phyloP scores from a whole-genome alignment of 2,888 invertebrate species.

The Ophonus ardosiacus region DNA sequence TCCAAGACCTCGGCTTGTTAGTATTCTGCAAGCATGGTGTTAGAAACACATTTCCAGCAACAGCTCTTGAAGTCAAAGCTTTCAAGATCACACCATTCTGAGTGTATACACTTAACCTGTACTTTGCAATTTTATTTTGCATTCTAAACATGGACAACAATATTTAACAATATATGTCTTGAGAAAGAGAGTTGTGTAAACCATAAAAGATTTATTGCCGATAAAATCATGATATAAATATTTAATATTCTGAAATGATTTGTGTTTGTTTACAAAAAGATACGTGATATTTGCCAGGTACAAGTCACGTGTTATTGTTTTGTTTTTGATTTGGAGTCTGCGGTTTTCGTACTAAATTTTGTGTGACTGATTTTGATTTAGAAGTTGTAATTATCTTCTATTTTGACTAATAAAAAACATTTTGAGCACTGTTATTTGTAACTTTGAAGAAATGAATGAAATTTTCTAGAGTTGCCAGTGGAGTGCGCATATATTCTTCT shows the following conservation, averaged over 20 bases:
- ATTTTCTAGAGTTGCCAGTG: too few species aligned
- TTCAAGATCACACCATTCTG: slow-evolving; percentile 27
- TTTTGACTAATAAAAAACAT: neutral
- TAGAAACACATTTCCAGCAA: slow-evolving; percentile 34
- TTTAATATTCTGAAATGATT: slow-evolving; percentile 55
- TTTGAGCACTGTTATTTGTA: neutral
- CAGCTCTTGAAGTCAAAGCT: slow-evolving; percentile 26
- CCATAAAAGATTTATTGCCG: slow-evolving; percentile 36
- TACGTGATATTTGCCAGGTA: slow-evolving; percentile 51
- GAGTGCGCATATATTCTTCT: too few species aligned
- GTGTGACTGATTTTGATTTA: neutral
- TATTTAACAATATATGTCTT: slow-evolving; percentile 52
- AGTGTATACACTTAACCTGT: neutral
- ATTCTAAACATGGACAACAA: slow-evolving; percentile 26
- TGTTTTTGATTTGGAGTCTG: slow-evolving; percentile 21
- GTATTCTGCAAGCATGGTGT: slow-evolving; percentile 25
- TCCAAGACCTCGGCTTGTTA: neutral
- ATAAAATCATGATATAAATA: slow-evolving; percentile 50
- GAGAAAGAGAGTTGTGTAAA: slow-evolving; percentile 33
- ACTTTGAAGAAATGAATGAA: too few species aligned
- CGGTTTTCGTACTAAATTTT: slow-evolving; percentile 7
- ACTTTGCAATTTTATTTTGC: slow-evolving; percentile 40
- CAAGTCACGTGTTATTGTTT: slow-evolving; percentile 33
- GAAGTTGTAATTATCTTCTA: neutral
- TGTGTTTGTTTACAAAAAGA: slow-evolving; percentile 34